Evolutionary conservation across 2,113 vertebrate species (phyloP), one percentile per base, ranked within the genome.

Genomic region (Lanius collurio): DNA sequence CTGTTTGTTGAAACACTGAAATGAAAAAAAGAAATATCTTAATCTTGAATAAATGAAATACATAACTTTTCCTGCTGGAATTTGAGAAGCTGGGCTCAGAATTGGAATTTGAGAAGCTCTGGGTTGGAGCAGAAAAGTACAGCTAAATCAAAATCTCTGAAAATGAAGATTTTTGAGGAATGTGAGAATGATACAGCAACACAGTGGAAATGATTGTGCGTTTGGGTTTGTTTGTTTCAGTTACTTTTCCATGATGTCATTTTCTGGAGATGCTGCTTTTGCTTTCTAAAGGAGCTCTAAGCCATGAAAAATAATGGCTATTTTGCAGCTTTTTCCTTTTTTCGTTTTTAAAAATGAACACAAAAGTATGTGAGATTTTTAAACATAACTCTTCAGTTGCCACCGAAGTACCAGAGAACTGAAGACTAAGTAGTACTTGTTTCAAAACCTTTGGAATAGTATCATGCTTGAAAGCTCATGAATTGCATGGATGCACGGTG

Each of bases 141-240:
- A 94, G 52, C 60, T 90, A 65, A 93, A 95, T 68, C 64, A 86
- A 84, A 89, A 81, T 60, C 49, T 83, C 59, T 92, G 55, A 85
- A 90, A 90, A 67, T 83, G 90, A 75, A 57, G 16, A 19, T 78
- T 86, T 81, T 15, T 49, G 28, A 69, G 64, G 41, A 86, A 81
- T 30, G 28, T 70, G 71, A 35, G 35, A 88, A 81, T n/a, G 26
- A 67, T 75, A 39, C 2, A 81, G 44, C 20, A n/a, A 94, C 79
- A 62, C 23, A 87, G 73, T 8, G 3, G 56, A 90, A 96, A 64
- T 42, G 15, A 53, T 85, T 55, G 16, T 55, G 30, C 21, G 1
- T 33, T 77, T 31, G 11, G 52, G 8, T 46, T 46, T 53, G 7
- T 31, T 37, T 33, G 28, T 82, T 67, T 64, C 47, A 71, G 37